These are phyloP conservation scores for Diuraphis noxia DNA, from an alignment of 1,140 invertebrate genomes.

Conservation along the genomic window DNA sequence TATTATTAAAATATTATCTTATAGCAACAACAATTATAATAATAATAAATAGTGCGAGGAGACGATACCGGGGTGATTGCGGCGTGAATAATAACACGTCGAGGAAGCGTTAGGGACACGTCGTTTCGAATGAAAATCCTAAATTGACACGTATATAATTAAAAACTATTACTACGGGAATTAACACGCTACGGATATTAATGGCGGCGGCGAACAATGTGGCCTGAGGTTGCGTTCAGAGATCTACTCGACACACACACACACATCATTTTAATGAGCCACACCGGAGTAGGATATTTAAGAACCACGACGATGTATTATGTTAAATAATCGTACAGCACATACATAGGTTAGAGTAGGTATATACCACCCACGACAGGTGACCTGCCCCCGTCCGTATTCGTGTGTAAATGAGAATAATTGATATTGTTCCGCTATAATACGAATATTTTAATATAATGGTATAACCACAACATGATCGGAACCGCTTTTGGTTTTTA, in stretches of 20 bases:
- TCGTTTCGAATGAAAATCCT: neutral
- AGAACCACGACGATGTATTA: neutral
- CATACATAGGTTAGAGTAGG: neutral
- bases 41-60: neutral
- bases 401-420: neutral
- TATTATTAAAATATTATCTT: neutral
- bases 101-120: neutral
- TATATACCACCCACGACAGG: neutral
- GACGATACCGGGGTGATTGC: neutral
- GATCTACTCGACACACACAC: neutral
- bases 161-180: neutral
- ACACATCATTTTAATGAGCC: neutral
- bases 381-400: neutral
- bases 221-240: neutral
- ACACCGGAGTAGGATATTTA: neutral
- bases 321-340: neutral
- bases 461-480: neutral
- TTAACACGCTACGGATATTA: neutral
- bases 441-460: neutral
- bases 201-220: neutral
- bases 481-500: neutral
- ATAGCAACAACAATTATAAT: neutral
- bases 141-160: neutral
- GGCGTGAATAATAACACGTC: neutral
- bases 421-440: neutral